A percentile compares a stretch with the other conserved stretches of the same genome.
Evolutionary conservation across 2,888 invertebrate species (phyloP).

Genomic region (Coleophora flavipennella): DNA sequence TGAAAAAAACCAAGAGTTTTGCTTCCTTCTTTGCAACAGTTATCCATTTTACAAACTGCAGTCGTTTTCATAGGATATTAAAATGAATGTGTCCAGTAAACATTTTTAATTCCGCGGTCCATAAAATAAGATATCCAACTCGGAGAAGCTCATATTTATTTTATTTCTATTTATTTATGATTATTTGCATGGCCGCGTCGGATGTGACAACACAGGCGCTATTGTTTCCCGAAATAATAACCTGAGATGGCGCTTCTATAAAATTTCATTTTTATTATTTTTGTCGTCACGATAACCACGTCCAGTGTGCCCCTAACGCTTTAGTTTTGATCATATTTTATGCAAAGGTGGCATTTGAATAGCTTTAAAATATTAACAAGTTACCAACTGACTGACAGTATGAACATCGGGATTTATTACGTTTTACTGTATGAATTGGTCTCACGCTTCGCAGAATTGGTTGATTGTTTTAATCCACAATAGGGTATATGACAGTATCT

Average conservation of each 20-base stretch:
- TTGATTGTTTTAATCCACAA: too few species aligned
- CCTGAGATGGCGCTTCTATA: constrained; percentile 62
- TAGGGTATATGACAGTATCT: too few species aligned
- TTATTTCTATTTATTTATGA: constrained; percentile 71
- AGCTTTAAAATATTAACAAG: constrained; percentile 45
- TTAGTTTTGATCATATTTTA: constrained; percentile 41
- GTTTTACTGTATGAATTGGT: constrained; percentile 37
- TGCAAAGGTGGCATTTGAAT: constrained; percentile 54
- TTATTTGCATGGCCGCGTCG: constrained; percentile 69
- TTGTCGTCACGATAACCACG: constrained; percentile 18
- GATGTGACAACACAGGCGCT: constrained; percentile 63
- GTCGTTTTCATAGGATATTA: too few species aligned
- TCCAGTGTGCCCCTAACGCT: constrained; percentile 13
- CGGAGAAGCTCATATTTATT: constrained; percentile 60
- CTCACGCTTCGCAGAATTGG: constrained; percentile 24
- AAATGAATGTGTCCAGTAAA: too few species aligned
- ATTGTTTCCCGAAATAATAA: constrained; percentile 68
- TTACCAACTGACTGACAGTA: constrained; percentile 28
- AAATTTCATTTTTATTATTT: constrained; percentile 33
- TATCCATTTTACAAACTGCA: too few species aligned
- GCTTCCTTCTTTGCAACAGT: too few species aligned
- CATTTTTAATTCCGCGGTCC: constrained; percentile 23
- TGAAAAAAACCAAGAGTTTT: too few species aligned
- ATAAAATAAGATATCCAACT: constrained; percentile 61
- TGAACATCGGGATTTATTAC: constrained; percentile 30